phyloP scores from a whole-genome alignment of 1,140 invertebrate species.

The Goniozus legneri region DNA sequence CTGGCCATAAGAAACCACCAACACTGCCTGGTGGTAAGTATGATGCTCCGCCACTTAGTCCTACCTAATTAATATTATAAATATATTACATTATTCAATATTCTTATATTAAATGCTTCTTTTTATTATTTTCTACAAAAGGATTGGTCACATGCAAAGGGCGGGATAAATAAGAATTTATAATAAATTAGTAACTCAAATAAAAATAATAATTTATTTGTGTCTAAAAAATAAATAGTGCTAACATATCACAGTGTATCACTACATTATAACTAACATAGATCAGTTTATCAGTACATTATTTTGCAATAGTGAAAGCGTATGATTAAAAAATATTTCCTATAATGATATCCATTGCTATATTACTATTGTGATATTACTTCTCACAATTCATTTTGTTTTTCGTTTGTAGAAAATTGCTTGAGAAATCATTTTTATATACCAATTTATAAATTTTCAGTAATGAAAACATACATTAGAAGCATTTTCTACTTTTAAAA shows the following conservation, averaged over 20 bases:
- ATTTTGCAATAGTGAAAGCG: conserved; percentile 19
- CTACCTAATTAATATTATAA: conserved; percentile 30
- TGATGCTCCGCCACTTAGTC: conserved; percentile 43
- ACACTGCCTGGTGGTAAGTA: conserved; percentile 45
- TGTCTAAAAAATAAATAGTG: conserved; percentile 38
- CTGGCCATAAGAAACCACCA: conserved; percentile 44
- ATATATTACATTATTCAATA: conserved; percentile 4
- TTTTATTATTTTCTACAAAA: too few relatives aligned
- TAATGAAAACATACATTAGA: too few relatives aligned
- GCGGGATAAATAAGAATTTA: conserved; percentile 30
- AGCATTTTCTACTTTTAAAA: too few relatives aligned
- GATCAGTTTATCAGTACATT: conserved; percentile 27
- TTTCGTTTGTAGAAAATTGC: background rate
- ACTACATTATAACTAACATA: conserved; percentile 31
- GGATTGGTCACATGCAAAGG: conserved; percentile 18
- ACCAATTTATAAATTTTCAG: background rate
- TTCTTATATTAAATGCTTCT: too few relatives aligned
- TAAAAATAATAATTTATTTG: conserved; percentile 44
- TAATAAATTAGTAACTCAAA: conserved; percentile 31
- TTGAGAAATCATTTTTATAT: background rate
- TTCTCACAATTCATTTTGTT: background rate
- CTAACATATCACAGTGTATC: conserved; percentile 33
- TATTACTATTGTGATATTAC: background rate
- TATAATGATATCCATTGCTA: background rate
- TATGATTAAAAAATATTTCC: background rate